phyloP scores from a whole-genome alignment of 2,888 invertebrate genomes.

The Eurois occulta region DNA sequence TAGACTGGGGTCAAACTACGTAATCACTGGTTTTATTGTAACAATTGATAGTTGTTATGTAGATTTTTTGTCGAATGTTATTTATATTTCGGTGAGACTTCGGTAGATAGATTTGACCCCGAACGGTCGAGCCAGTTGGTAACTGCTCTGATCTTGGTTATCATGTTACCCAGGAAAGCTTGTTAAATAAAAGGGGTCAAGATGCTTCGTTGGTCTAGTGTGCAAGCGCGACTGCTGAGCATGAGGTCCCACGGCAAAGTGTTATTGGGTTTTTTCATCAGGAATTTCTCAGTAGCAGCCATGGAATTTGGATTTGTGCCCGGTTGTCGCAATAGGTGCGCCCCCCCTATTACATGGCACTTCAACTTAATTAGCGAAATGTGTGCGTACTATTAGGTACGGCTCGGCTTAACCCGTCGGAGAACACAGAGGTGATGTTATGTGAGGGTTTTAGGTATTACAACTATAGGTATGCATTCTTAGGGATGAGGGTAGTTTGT shows the following conservation, averaged over 20 bases:
- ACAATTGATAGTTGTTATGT: conserved; percentile 36
- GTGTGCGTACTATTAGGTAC: no score
- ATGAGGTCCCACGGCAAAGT: neutral
- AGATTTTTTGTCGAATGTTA: conserved; percentile 33
- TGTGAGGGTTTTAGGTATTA: neutral
- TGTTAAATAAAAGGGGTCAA: neutral
- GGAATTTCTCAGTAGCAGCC: no score
- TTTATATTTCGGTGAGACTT: conserved; percentile 38
- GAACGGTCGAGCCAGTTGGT: conserved; percentile 2
- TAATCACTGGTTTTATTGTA: conserved; percentile 36
- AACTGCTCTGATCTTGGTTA: conserved; percentile 8
- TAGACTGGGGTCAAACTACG: conserved; percentile 25
- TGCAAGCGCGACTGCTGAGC: no score
- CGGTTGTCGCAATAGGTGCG: no score
- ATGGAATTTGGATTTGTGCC: no score
- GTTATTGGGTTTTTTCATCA: no score
- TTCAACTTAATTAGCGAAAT: no score
- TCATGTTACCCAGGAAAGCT: neutral
- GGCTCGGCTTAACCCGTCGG: neutral
- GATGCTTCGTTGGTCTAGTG: neutral
- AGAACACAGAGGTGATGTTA: neutral
- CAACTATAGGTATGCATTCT: neutral
- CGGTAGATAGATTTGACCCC: conserved; percentile 13
- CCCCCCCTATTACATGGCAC: no score
- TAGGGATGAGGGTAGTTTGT: neutral